Evolutionary conservation across 2,113 vertebrate genomes (phyloP).

Genomic region (Zosterops borbonicus): DNA sequence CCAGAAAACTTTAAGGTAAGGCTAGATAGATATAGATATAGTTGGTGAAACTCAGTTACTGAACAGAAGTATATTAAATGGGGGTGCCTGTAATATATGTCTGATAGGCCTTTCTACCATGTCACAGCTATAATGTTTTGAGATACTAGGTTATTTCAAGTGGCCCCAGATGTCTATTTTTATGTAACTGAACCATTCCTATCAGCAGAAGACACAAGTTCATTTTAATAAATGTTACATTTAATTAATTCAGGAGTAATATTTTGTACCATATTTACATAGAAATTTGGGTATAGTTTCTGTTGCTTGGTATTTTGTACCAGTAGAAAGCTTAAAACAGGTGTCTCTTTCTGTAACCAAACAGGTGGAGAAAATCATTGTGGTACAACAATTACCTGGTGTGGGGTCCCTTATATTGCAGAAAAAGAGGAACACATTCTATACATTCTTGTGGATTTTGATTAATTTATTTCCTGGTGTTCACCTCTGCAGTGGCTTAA

Average conservation of each 20-base stretch:
- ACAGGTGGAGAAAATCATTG: neutral
- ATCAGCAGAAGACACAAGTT: neutral
- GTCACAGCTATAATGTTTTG: neutral
- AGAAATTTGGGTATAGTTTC: neutral
- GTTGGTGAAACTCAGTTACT: neutral
- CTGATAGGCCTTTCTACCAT: neutral
- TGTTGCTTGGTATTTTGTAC: neutral
- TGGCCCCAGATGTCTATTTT: neutral
- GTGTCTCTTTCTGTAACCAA: neutral
- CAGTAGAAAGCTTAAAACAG: neutral
- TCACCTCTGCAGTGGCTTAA: neutral
- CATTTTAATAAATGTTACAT: neutral
- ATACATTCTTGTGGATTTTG: neutral
- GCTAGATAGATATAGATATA: neutral
- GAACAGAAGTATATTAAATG: neutral
- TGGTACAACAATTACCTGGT: neutral
- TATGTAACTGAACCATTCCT: neutral
- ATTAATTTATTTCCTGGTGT: neutral
- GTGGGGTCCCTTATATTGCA: neutral
- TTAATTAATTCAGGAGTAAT: neutral
- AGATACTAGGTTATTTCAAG: neutral
- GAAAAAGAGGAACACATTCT: neutral
- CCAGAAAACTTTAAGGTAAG: neutral
- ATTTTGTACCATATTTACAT: neutral
- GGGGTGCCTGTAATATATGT: neutral